Evolutionary conservation across 1,140 invertebrate genomes (phyloP).

Genomic region (Oreohelix idahoensis): DNA sequence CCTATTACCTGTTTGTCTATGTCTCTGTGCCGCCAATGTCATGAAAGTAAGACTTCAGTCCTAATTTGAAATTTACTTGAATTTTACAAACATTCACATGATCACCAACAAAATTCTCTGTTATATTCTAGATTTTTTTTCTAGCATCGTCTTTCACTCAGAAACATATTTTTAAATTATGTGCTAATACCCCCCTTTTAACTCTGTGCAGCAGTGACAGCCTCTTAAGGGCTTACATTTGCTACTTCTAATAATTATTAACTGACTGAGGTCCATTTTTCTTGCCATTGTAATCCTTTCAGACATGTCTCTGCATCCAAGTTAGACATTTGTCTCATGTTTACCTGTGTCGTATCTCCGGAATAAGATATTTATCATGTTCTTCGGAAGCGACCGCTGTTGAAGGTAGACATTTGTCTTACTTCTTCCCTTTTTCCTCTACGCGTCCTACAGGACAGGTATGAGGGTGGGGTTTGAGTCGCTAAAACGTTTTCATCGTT

Average conservation of each 20-base stretch:
- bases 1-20: no score
- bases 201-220: no score
- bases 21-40: no score
- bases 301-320: neutral
- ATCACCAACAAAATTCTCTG: no score
- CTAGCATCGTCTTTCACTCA: no score
- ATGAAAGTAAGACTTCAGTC: no score
- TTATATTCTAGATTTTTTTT: no score
- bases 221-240: neutral
- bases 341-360: neutral
- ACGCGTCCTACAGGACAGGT: neutral
- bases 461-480: conserved; percentile 1
- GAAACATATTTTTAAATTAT: no score
- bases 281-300: conserved; percentile 12
- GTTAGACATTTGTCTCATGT: neutral
- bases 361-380: conserved; percentile 15
- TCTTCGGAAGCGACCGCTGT: neutral
- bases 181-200: no score
- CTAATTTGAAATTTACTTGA: no score
- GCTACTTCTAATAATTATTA: neutral
- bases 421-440: neutral
- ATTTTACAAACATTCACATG: no score
- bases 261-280: neutral
- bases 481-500: conserved; percentile 9
- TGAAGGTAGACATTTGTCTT: conserved; percentile 30